phyloP scores from a whole-genome alignment of 1,140 invertebrate species.

The Cephus cinctus region DNA sequence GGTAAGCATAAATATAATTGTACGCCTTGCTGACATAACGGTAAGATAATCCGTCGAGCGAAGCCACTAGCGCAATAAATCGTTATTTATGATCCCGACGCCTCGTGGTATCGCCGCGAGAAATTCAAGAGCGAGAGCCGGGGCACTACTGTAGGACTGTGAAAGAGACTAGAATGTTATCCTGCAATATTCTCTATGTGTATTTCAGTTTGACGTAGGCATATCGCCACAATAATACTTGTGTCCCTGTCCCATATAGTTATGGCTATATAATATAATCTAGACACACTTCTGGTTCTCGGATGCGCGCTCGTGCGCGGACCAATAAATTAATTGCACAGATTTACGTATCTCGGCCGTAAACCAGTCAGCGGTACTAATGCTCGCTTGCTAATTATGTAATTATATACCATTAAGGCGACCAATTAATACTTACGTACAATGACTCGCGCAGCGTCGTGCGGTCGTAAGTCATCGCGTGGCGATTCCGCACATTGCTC shows the following conservation, averaged over 20 bases:
- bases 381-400: conserved; percentile 49
- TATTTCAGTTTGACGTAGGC: no score
- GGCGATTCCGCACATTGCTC: no score
- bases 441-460: conserved; percentile 30
- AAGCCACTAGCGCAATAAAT: conserved; percentile 51
- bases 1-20: conserved; percentile 53
- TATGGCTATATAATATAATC: not conserved
- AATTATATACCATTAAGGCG: conserved; percentile 52
- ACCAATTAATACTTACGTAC: conserved; percentile 47
- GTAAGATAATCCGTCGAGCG: conserved; percentile 50
- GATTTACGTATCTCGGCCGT: conserved; percentile 51
- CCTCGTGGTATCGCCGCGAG: conserved; percentile 42
- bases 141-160: no score
- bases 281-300: no score
- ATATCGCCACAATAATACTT: not conserved
- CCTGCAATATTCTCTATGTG: no score
- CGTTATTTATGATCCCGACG: conserved; percentile 50
- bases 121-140: conserved; percentile 5
- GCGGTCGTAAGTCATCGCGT: no score
- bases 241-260: conserved; percentile 2
- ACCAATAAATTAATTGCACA: conserved; percentile 51
- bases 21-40: conserved; percentile 48
- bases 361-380: conserved; percentile 50
- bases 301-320: conserved; percentile 17
- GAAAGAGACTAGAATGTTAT: no score